Conservation (phyloP, 1,140 invertebrate species). For the Aradophagus sp. region DNA sequence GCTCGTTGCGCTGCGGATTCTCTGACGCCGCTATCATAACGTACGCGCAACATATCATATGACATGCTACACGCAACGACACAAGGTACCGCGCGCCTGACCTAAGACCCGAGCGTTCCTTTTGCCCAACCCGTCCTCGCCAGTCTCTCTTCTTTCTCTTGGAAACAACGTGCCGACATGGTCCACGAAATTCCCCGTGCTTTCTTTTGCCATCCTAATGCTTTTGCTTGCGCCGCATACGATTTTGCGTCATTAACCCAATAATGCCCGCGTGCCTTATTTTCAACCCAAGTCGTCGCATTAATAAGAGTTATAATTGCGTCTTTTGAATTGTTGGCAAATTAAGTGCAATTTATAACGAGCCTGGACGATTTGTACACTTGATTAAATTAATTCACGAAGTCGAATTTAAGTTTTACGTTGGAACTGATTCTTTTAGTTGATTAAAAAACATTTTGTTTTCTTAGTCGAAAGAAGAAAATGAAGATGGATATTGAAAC, state of each 20-base stretch:
- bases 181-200: constrained; percentile 42
- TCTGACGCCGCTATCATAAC: constrained; percentile 47
- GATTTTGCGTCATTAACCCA: not conserved
- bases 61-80: constrained; percentile 29
- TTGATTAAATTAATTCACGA: no score
- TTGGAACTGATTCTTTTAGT: no score
- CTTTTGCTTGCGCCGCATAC: not conserved
- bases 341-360: no score
- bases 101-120: constrained; percentile 35
- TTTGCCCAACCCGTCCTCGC: constrained; percentile 29
- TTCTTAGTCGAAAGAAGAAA: no score
- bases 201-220: constrained; percentile 37
- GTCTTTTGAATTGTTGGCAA: no score
- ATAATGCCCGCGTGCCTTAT: not conserved
- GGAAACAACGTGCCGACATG: constrained; percentile 36
- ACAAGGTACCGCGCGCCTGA: constrained; percentile 31
- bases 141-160: constrained; percentile 40
- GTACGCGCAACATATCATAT: constrained; percentile 50
- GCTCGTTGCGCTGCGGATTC: constrained; percentile 22
- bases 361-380: no score
- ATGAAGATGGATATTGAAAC: no score
- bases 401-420: no score
- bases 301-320: no score
- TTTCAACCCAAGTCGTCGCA: no score
- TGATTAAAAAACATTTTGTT: no score